phyloP scores from a whole-genome alignment of 2,113 vertebrate species.

The Pholis gunnellus region DNA sequence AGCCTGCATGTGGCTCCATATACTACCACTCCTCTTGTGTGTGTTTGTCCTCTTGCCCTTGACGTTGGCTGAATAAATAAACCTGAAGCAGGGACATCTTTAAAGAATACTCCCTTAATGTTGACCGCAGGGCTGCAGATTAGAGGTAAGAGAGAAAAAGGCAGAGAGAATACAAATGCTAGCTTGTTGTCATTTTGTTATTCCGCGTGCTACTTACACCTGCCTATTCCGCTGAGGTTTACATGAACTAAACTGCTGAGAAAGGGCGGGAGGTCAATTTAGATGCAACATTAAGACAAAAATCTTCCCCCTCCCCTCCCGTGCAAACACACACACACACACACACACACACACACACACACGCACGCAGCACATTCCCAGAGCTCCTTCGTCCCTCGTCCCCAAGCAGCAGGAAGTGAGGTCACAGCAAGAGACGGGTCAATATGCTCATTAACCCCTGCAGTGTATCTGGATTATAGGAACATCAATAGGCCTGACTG shows the following conservation, averaged over 20 bases:
- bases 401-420: slow-evolving; percentile 78
- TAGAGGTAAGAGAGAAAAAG: slow-evolving; percentile 50
- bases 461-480: slow-evolving; percentile 71
- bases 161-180: slow-evolving; percentile 63
- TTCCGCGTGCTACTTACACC: slow-evolving; percentile 60
- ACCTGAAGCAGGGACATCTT: slow-evolving; percentile 37
- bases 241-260: slow-evolving; percentile 51
- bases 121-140: slow-evolving; percentile 35
- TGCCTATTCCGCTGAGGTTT: slow-evolving; percentile 71
- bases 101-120: slow-evolving; percentile 51
- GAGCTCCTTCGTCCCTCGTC: slow-evolving; percentile 33
- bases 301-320: slow-evolving; percentile 12
- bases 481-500: slow-evolving; percentile 73
- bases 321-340: slow-evolving; percentile 34
- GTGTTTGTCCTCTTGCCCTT: slow-evolving; percentile 73
- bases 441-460: slow-evolving; percentile 79
- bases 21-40: slow-evolving; percentile 40
- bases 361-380: slow-evolving; percentile 46
- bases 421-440: slow-evolving; percentile 74
- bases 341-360: slow-evolving; percentile 29
- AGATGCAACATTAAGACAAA: slow-evolving; percentile 61
- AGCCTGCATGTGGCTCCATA: slow-evolving; percentile 60
- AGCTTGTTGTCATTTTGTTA: slow-evolving; percentile 63
- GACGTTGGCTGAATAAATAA: slow-evolving; percentile 66
- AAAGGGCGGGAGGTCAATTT: slow-evolving; percentile 72